These are phyloP conservation scores for Emydocephalus ijimae DNA, from an alignment of 2,113 vertebrate species.

Conservation along the genomic window DNA sequence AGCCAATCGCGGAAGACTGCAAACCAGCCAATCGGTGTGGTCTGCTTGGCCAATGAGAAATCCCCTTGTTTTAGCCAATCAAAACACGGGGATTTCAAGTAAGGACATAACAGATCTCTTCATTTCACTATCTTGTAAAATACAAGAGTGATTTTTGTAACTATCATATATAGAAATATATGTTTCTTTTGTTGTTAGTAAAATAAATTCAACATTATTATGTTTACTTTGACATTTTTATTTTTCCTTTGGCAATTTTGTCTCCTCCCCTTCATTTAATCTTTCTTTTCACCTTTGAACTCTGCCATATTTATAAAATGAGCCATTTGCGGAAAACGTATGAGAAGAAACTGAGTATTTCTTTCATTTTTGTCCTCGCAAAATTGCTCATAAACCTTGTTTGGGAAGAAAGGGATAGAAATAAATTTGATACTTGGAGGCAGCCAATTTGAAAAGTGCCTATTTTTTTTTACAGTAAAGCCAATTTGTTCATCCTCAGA, in stretches of 20 bases:
- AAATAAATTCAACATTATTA: neutral
- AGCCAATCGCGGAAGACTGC: too few relatives aligned
- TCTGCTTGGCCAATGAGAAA: too few relatives aligned
- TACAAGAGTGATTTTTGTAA: neutral
- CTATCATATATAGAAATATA: neutral
- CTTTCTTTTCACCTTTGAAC: neutral
- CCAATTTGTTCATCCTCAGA: neutral
- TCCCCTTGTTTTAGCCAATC: too few relatives aligned
- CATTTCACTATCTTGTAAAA: neutral
- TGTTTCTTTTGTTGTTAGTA: neutral
- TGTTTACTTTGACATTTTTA: neutral
- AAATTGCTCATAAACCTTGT: neutral
- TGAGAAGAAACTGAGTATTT: neutral
- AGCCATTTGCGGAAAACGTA: neutral
- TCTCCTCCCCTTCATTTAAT: neutral
- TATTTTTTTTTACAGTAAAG: neutral
- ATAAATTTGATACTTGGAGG: neutral
- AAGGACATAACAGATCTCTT: too few relatives aligned
- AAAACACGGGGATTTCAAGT: too few relatives aligned
- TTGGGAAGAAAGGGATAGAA: neutral
- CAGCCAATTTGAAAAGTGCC: neutral
- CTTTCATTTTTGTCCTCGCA: neutral
- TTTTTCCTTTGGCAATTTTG: neutral
- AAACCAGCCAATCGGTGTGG: too few relatives aligned
- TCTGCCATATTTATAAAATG: neutral